Evolutionary conservation across 1,140 invertebrate species (phyloP), one percentile per base, ranked within the genome.

Genomic region (Thaumatotibia leucotreta): DNA sequence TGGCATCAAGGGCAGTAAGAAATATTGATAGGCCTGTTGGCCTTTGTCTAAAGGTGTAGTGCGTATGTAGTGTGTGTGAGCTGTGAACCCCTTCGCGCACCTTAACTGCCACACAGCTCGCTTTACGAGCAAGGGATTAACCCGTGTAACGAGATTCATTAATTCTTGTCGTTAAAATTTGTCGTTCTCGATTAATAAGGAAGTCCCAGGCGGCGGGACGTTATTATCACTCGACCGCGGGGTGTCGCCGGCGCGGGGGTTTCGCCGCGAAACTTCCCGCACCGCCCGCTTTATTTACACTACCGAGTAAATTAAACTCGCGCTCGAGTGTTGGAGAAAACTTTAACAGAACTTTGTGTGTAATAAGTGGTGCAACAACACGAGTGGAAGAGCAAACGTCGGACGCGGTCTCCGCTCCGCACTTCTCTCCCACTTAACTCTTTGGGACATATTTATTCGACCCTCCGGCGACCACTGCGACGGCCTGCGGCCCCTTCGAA

Each of bases 81-180:
- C 22, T 27, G 68, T 52, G 71, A 68, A 69, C 52, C 64, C 69
- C 64, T 70, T 74, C 71, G 66, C 77, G 73, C 81, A 88, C 83
- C 83, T 88, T 90, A 81, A 86, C 81, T 83, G 83, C 80, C 81
- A 49, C 72, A 83, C 84, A 82, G 82, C 70, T 85, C 86, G 86
- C 84, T 91, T 91, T 91, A 92, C 91, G 91, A 91, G 73, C 86
- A 79, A 77, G 83, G 86, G 90, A 92, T 92, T 91, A 92, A 92
- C 91, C 91, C 91, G 79, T 88, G 89, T 92, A 92, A 92, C 89
- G 90, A 92, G 91, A 91, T 90, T 91, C 90, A 92, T 92, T 92
- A 92, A 91, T 92, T 91, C 86, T 89, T 92, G 91, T 92, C 90
- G 91, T 92, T 92, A 92, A 92, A 92, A 92, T 92, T 92, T 92